Evolutionary conservation across 2,113 vertebrate genomes (phyloP).

Genomic region (Muntiacus muntjak): DNA sequence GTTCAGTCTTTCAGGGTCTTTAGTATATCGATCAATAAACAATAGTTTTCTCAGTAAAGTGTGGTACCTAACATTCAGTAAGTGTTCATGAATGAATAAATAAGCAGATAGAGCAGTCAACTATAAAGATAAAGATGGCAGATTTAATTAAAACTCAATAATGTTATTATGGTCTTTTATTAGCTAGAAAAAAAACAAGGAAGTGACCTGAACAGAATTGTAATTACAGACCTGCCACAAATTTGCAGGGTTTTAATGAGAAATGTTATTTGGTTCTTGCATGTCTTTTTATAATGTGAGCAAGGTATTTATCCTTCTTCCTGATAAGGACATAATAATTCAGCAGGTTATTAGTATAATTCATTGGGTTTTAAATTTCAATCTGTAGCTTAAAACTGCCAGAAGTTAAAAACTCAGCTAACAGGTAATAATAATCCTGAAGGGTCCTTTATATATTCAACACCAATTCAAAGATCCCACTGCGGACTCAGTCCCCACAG

Average conservation of each 20-base stretch:
- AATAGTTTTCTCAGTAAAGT: background rate
- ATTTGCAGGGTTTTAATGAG: background rate
- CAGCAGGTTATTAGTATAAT: background rate
- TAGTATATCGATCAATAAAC: background rate
- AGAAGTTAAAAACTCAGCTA: background rate
- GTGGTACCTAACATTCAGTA: background rate
- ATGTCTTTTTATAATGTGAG: background rate
- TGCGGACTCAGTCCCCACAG: background rate
- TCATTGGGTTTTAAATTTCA: background rate
- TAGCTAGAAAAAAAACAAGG: background rate
- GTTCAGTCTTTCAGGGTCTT: background rate
- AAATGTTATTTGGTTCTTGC: background rate
- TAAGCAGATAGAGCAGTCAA: background rate
- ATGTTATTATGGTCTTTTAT: background rate
- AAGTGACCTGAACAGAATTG: background rate
- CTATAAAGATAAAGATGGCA: background rate
- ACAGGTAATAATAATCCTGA: background rate
- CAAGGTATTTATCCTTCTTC: background rate
- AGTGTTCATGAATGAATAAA: background rate
- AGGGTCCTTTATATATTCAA: background rate
- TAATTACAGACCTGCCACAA: background rate
- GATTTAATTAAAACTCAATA: background rate
- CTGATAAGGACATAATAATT: background rate
- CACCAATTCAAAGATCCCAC: background rate
- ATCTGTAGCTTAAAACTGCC: background rate